Base-by-base conservation (phyloP, 1,140 invertebrate genomes). In the Drosophila virilis region DNA sequence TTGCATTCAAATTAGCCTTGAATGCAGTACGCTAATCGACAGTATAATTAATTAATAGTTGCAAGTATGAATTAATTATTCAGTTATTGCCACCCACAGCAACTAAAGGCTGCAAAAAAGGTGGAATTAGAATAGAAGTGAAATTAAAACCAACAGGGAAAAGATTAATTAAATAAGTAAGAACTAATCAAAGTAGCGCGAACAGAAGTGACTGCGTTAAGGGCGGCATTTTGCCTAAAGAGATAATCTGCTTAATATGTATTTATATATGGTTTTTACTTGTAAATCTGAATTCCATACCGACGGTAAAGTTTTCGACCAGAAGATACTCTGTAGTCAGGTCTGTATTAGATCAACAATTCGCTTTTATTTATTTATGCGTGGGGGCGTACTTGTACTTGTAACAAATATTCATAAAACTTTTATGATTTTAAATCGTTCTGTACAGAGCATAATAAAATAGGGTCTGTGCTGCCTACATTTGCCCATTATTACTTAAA, bases 1-100 rank as follows among this genome's bases (percentile, higher is more conserved):
- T 40, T 54, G 61, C 61, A 57, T 35, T 28, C 32, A 55, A 40
- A 51, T 15, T 38, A 2, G 32, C 9, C 32, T 37, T 15, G 33
- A 22, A 28, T 58, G 45, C 37, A 38, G 13, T 69, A 17, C 17
- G 32, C 52, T 37, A 66, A 43, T 58, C 69, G 46, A 46, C 65
- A 58, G 54, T 12, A 58, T 33, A 37, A 58, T 72, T 50, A 50
- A 73, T 67, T 42, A 60, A 55, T 68, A 55, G 35, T 8, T 32
- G 4, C 35, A 45, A 46, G 28, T 32, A 15, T 61, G 50, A 50
- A 37, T 9, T 54, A 60, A 61, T 61, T 61, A 69, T 50, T 40
- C 17, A 61, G 45, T 61, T 40, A 37, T 55, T 52, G 38, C 17
- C 33, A 59, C 37, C 22, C 38, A 15, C 3, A 28, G 9, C 28